Evolutionary conservation across 1,140 invertebrate genomes (phyloP), one percentile per base, ranked within the genome.

Genomic region (Drosophila kohkoa): DNA sequence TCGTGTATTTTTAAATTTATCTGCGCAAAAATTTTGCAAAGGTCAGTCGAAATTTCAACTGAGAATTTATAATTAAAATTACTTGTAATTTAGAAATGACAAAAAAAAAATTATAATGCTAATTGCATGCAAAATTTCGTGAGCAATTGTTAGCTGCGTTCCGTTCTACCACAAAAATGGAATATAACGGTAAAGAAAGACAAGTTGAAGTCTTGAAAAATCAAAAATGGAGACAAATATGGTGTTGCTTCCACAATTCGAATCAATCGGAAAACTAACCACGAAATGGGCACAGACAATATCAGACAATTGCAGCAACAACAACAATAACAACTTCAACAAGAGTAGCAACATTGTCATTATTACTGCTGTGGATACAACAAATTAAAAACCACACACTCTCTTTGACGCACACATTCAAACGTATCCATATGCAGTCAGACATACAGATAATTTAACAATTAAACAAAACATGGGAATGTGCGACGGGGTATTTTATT

Each of bases 391-490:
- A 62, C 28, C 64, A 73, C 70, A 73, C 70, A 73, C 64, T 73
- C 70, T 73, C 64, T 68, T 68, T 28, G 32, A 11, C 35, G 58
- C 63, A 59, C 51, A 67, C 54, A 67, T 11, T 48, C 48, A 45
- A 4, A 20, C 32, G 51, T 20, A 16, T 8, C 5, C 68, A 72
- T 25, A 25, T 1, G 11, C n/a, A 64, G 11, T 10, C 13, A 25
- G 59, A 46, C 11, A 55, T 52, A 51, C 35, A 74, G 57, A 68
- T 75, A 75, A 70, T 70, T 70, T 48, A 58, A 63, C 66, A 70
- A 75, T 70, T 75, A 70, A 75, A 70, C 52, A 70, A 75, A 75
- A 64, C 58, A 64, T 75, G 72, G 72, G 72, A 62, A 62, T 75
- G 66, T 70, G 51, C 70, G 52, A n/a, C 41, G 51, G 49, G 15